These are phyloP conservation scores for Pteropus alecto DNA, from an alignment of 2,113 vertebrate species.

Conservation along the genomic window DNA sequence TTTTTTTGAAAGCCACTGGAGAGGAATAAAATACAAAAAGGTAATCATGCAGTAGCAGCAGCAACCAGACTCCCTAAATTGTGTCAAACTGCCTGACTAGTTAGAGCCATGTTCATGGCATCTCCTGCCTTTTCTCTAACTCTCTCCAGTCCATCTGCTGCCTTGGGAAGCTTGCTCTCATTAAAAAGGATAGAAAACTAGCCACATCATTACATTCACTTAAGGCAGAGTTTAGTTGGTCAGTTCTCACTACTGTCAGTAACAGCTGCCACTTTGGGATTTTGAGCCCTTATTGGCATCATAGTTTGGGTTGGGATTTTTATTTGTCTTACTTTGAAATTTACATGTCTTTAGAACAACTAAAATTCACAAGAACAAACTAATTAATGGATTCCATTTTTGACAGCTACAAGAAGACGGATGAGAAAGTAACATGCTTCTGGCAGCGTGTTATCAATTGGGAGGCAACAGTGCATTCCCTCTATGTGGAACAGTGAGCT, in stretches of 20 bases:
- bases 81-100: constrained; percentile 70
- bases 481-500: constrained; percentile 96
- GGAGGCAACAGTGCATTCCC: constrained; percentile 90
- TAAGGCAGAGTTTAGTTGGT: constrained; percentile 74
- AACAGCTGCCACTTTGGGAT: constrained; percentile 75
- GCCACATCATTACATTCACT: constrained; percentile 82
- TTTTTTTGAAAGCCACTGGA: constrained; percentile 61
- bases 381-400: constrained; percentile 96
- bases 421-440: constrained; percentile 91
- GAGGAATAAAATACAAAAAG: constrained; percentile 63
- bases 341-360: constrained; percentile 86
- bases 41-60: constrained; percentile 49
- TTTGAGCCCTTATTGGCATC: constrained; percentile 72
- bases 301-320: constrained; percentile 60
- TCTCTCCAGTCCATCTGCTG: background rate
- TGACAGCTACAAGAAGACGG: constrained; percentile 95
- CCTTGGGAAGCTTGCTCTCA: constrained; percentile 76
- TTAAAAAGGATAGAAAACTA: constrained; percentile 82
- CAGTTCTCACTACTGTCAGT: constrained; percentile 55
- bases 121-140: constrained; percentile 60
- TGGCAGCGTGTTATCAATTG: constrained; percentile 92
- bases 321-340: constrained; percentile 82
- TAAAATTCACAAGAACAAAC: constrained; percentile 88
- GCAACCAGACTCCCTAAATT: constrained; percentile 64
- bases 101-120: constrained; percentile 55